Evolutionary conservation across 2,797 vertebrate species (phyloP), one percentile per base, ranked within the genome.

Genomic region (Lagorchestes hirsutus): DNA sequence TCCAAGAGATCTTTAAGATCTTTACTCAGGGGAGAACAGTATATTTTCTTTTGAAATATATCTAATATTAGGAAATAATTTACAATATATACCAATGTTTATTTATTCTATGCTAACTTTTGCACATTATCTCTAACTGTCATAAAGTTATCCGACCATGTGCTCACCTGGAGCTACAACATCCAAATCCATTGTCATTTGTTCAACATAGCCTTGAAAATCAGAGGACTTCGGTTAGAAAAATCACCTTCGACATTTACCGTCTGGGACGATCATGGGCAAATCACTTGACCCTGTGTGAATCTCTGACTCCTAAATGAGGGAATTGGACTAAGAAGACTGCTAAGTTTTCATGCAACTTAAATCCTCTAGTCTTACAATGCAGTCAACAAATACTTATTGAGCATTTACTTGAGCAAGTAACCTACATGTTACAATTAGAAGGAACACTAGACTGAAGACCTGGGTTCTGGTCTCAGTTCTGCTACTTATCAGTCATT

Each of bases 91-190:
- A 5, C 31, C 90, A 93, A 94, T 54, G 90, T 91, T 34, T 59
- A 74, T 67, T 93, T 92, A 96, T 55, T 55, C 54, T 87, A 57
- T 90, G 54, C 55, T 87, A 82, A 57, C 50, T 57, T 55, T 74
- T 92, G 46, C 56, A 57, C 87, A 91, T 12, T 56, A 56, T 55
- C 92, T 93, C 92, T 62, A 62, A 91, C 67, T 52, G 54, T 50
- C 62, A 74, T 40, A 58, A 67, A 62, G 59, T 31, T 62, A 34
- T 67, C 13, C n/a, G n/a, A 40, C 34, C 28, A 74, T 1, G 1
- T 74, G 62, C 34, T 18, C n/a, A 40, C 34, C n/a, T 74, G 2
- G n/a, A 74, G 62, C n/a, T 29, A 40, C 22, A n/a, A 74, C 40
- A 74, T 62, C 59, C 31, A 62, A 31, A 62, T 18, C 40, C n/a